These are phyloP conservation scores for Propithecus deckenii DNA, from an alignment of 2,797 vertebrate genomes.

Conservation along the genomic window DNA sequence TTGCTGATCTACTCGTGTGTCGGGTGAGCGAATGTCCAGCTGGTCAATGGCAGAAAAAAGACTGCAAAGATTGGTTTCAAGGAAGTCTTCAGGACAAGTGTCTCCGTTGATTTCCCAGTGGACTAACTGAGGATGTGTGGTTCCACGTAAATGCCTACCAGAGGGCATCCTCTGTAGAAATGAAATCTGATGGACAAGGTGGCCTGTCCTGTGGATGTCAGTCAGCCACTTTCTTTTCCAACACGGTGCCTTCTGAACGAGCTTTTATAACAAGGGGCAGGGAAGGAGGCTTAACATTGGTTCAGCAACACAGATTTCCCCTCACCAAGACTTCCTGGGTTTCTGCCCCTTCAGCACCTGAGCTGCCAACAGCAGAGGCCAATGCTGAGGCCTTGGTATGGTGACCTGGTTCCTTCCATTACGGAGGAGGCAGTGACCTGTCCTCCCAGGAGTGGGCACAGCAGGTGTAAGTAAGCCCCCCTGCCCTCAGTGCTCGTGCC, in stretches of 20 bases:
- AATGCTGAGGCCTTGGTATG: not conserved
- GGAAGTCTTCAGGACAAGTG: not conserved
- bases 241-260: not conserved
- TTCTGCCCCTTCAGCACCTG: not conserved
- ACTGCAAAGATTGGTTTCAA: not conserved
- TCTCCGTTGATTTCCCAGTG: not conserved
- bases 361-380: not conserved
- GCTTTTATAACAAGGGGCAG: not conserved
- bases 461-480: not conserved
- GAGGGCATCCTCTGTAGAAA: not conserved
- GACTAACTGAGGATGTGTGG: not conserved
- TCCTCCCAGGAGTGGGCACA: not conserved
- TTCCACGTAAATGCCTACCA: not conserved
- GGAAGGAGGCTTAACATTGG: not conserved
- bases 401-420: too few relatives aligned
- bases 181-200: not conserved
- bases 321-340: not conserved
- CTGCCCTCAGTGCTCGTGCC: not conserved
- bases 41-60: not conserved
- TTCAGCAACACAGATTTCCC: not conserved
- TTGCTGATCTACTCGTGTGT: not conserved
- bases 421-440: not conserved
- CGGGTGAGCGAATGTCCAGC: not conserved
- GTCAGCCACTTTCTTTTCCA: not conserved
- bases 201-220: not conserved